Conservation (phyloP, 30 jellyfish, hydroid and myxozoan species). For the Chironex yamaguchii region DNA sequence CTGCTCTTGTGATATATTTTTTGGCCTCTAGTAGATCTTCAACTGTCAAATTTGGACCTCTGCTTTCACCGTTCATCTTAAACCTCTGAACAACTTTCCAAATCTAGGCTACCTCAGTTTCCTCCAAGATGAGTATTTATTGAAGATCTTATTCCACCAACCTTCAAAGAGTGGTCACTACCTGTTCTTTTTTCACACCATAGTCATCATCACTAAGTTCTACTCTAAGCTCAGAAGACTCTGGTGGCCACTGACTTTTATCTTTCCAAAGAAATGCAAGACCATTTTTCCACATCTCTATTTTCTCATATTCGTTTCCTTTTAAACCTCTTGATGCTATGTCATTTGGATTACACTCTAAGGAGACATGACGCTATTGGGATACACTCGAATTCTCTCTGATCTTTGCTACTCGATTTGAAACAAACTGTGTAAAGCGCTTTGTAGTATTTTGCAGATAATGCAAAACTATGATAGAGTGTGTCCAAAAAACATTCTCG, state of each 20-base stretch:
- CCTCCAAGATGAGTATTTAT: slow-evolving; percentile 20
- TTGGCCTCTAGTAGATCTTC: no score
- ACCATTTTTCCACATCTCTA: slow-evolving; percentile 46
- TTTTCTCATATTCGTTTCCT: not conserved
- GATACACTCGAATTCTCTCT: no score
- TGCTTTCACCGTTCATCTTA: no score
- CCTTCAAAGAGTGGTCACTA: no score
- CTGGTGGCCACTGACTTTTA: slow-evolving; percentile 13
- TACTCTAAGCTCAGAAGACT: not conserved
- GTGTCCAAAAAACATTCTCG: no score
- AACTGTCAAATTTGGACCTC: not conserved
- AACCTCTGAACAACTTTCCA: not conserved
- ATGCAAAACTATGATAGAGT: no score
- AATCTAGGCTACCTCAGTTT: slow-evolving; percentile 56
- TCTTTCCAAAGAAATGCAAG: slow-evolving; percentile 33
- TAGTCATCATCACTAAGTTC: slow-evolving; percentile 41
- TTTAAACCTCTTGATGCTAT: slow-evolving; percentile 63
- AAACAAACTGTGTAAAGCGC: no score
- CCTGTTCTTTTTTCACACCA: no score
- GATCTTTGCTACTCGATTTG: no score
- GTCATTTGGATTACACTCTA: slow-evolving; percentile 44
- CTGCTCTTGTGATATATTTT: no score
- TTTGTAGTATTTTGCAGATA: no score
- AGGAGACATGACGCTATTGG: slow-evolving; percentile 46
- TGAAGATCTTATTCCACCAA: not conserved